Evolutionary conservation across 2,113 vertebrate species (phyloP), one percentile per base, ranked within the genome.

Genomic region (Pycnonotus jocosus): DNA sequence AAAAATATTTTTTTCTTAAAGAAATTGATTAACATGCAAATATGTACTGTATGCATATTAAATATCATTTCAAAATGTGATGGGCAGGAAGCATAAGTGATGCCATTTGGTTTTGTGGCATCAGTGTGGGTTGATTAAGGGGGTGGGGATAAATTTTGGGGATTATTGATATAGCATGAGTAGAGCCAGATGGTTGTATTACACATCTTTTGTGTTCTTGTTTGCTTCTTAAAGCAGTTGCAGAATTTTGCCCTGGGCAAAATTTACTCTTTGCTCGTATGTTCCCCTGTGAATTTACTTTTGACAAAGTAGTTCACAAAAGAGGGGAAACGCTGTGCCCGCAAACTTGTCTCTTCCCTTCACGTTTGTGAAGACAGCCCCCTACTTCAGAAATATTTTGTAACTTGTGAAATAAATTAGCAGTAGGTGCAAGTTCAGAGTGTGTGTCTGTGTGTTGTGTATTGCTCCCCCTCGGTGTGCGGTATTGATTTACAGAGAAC

Each of bases 201-300:
- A 97, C 97, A 96, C 96, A 97, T 97, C 96, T 97, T 97, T 97
- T 97, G 97, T 97, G 95, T 97, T 97, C 97, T 97, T 98, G 94
- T 97, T 98, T 98, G 97, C 96, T 98, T 97, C 97, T 97, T 97
- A 97, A 98, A 98, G 96, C 97, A 97, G 96, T 97, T 98, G 97
- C 96, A 98, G 98, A 98, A 98, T 97, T 98, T 97, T 96, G 97
- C 97, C 97, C 95, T 96, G 76, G 96, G 97, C 97, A 95, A 97
- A 97, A 97, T 97, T 98, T 97, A 97, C 95, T 97, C 92, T 95
- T 27, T 96, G 95, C 96, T 97, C 87, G 79, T 96, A 88, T 96
- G 97, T 96, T 98, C 97, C 97, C 97, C 96, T 95, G 84, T 20
- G 90, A 97, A 96, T 98, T 97, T 97, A 97, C 97, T 98, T 97